A percentile compares a stretch with the other conserved stretches of the same genome.
These are phyloP conservation scores for Protophormia terraenovae DNA, from an alignment of 2,888 invertebrate genomes.

Conservation along the genomic window DNA sequence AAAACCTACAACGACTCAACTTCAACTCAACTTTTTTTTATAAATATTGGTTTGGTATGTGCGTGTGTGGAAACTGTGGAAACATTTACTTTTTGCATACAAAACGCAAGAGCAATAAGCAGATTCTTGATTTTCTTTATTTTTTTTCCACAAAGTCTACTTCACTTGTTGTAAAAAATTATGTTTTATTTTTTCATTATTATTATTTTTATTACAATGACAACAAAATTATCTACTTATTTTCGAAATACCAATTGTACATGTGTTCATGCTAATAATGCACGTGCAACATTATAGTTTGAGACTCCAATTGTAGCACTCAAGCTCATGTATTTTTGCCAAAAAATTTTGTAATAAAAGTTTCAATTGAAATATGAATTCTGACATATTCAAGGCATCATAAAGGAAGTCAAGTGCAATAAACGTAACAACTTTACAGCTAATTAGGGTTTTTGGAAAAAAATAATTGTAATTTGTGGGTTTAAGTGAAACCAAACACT, in stretches of 20 bases:
- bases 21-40: slow-evolving; percentile 35
- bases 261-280: not conserved
- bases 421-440: slow-evolving; percentile 32
- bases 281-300: not conserved
- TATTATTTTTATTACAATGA: slow-evolving; percentile 30
- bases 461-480: not conserved
- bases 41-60: slow-evolving; percentile 33
- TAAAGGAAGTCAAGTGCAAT: slow-evolving; percentile 43
- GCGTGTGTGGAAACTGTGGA: not conserved
- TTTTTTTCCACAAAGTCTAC: not conserved
- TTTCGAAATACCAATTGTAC: slow-evolving; percentile 5
- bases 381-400: slow-evolving; percentile 7
- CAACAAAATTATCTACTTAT: slow-evolving; percentile 41
- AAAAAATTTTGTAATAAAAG: slow-evolving; percentile 5
- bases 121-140: not conserved
- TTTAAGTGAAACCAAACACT: not conserved
- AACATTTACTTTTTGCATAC: not conserved
- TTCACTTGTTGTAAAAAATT: slow-evolving; percentile 4
- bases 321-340: not conserved
- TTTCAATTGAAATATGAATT: too few species aligned
- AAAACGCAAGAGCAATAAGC: not conserved
- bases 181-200: slow-evolving; percentile 6
- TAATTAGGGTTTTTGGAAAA: slow-evolving; percentile 32
- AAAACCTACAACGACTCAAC: slow-evolving; percentile 53
- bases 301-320: too few species aligned